phyloP scores from a whole-genome alignment of 2,797 vertebrate species.

The Sarcoramphus papa region DNA sequence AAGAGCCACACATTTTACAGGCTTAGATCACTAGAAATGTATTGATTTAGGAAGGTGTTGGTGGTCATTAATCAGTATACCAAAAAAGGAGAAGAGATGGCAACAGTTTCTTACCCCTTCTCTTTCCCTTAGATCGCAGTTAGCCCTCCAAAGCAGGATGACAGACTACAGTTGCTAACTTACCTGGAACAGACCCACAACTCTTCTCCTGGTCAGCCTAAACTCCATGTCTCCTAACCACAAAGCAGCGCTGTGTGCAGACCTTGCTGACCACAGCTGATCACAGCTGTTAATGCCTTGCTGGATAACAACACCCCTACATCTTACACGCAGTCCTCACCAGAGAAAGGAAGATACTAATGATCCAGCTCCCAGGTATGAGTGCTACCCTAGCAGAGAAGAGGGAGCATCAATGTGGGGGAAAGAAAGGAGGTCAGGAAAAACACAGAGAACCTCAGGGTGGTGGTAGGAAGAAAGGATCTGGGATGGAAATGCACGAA shows the following conservation, averaged over 20 bases:
- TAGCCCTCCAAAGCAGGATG: neutral
- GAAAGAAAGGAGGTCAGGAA: neutral
- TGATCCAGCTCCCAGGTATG: neutral
- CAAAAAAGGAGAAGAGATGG: neutral
- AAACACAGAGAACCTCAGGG: neutral
- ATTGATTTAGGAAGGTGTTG: neutral
- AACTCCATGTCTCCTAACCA: neutral
- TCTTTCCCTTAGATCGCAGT: neutral
- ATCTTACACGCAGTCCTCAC: neutral
- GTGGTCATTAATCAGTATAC: neutral
- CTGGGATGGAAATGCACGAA: neutral
- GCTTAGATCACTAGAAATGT: neutral
- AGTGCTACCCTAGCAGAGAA: neutral
- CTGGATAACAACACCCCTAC: neutral
- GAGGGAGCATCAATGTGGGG: accelerated
- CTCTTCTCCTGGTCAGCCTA: neutral
- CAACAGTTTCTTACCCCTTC: neutral
- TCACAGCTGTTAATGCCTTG: neutral
- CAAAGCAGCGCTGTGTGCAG: neutral
- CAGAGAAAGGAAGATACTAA: neutral
- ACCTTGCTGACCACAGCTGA: neutral
- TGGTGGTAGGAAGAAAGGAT: neutral
- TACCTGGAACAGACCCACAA: neutral
- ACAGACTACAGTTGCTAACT: neutral
- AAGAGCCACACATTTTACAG: neutral